Base-by-base conservation (phyloP, 2,113 vertebrate genomes). In the Callionymus lyra region DNA sequence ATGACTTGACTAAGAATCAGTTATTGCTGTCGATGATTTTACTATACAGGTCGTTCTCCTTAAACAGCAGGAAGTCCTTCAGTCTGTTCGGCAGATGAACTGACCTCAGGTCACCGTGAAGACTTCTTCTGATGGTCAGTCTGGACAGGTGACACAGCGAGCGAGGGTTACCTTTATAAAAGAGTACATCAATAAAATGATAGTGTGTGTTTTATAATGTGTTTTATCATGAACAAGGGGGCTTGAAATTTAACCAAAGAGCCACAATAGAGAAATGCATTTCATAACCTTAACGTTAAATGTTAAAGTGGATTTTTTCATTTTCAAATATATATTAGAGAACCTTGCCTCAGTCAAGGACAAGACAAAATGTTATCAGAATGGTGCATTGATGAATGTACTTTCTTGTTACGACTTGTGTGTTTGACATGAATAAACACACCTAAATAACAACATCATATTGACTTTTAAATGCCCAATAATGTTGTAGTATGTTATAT, bases 11-110 rank as follows among this genome's bases (percentile, higher is more conserved):
- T n/a, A n/a, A n/a, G 21, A 27, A 27, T 27, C 21, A 27, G 21
- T 4, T 27, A 5, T 70, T 49, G 16, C 40, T 15, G 51, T 46
- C 67, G 27, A 88, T 61, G 17, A 64, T 61, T 59, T 72, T 72
- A 39, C 81, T 77, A 63, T 89, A 91, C 15, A 91, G 76, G 53
- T 93, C 86, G 49, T 87, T 85, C 12, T 93, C 89, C 62, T 82
- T 89, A 76, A 89, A 92, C 51, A 89, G 61, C 61, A 93, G 71
- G 38, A 84, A 93, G 61, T 80, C 73, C 68, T 59, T 87, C 46
- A 93, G 72, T 54, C 82, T 37, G 53, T 77, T 55, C 56, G 90
- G 90, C 18, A 93, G 74, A 6, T 59, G 71, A 40, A 83, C 58
- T 10, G 74, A 87, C 58, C 58, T 60, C 52, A 90, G 75, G 9